A percentile compares a stretch with the other conserved stretches of the same genome.
Conservation (phyloP, 2,888 invertebrate genomes). For the Lasius platythorax region DNA sequence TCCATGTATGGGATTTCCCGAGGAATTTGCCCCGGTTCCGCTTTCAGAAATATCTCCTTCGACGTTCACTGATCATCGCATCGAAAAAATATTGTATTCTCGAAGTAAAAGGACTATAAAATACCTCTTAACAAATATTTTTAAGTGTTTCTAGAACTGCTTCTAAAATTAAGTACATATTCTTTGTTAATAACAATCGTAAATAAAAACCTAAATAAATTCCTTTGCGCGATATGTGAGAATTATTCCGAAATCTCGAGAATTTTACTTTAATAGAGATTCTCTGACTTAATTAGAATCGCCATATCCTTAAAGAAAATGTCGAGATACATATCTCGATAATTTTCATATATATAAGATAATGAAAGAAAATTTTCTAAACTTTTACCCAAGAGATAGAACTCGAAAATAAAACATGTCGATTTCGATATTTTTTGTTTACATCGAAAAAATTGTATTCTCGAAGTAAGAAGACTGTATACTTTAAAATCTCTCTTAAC, state of each 20-base stretch:
- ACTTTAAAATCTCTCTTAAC: too few species aligned
- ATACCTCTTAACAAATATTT: too few species aligned
- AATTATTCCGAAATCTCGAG: not conserved
- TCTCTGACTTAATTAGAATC: not conserved
- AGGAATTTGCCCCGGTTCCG: not conserved
- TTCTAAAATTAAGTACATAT: too few species aligned
- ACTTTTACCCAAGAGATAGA: not conserved
- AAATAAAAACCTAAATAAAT: too few species aligned
- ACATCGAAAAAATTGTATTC: too few species aligned
- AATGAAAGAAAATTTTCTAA: not conserved
- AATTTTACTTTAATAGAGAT: not conserved
- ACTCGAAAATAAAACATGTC: not conserved
- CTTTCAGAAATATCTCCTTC: slow-evolving; percentile 8
- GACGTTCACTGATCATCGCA: slow-evolving; percentile 2
- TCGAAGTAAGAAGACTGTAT: too few species aligned
- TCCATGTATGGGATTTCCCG: slow-evolving; percentile 33
- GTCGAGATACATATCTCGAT: not conserved
- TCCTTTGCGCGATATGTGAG: not conserved
- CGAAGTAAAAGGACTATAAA: too few species aligned
- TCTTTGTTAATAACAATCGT: too few species aligned
- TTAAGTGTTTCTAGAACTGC: too few species aligned
- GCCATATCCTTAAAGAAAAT: not conserved
- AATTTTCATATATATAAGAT: not conserved
- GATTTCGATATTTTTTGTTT: not conserved
- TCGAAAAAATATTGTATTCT: too few species aligned